A percentile compares a stretch with the other conserved stretches of the same genome.
phyloP scores from a whole-genome alignment of 1,140 invertebrate species.

The Odontomachus brunneus region DNA sequence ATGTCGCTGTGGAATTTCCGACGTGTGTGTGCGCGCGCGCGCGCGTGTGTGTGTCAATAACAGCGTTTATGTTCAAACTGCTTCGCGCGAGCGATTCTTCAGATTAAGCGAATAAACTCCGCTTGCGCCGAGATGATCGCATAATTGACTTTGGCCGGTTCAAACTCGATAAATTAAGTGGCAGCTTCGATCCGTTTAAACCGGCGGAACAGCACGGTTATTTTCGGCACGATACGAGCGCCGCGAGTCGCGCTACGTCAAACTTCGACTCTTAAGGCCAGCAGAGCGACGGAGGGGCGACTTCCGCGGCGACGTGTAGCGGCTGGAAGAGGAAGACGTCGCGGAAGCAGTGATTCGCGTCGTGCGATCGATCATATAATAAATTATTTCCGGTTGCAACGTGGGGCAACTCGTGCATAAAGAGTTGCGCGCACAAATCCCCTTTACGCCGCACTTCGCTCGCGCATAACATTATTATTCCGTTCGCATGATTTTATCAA shows the following conservation, averaged over 20 bases:
- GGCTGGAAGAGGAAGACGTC: neutral
- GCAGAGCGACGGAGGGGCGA: neutral
- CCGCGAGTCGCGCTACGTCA: neutral
- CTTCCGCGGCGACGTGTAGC: neutral
- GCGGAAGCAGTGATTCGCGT: neutral
- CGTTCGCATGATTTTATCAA: slow-evolving; percentile 44
- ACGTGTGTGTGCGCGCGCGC: no score
- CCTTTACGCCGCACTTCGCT: slow-evolving; percentile 5
- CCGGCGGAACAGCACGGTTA: neutral
- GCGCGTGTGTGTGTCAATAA: slow-evolving; percentile 2
- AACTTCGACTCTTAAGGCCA: no score
- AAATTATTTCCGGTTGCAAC: neutral
- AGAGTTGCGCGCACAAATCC: slow-evolving; percentile 38
- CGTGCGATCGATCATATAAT: neutral
- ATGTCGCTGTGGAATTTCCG: neutral
- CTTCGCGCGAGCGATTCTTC: neutral
- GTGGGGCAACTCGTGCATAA: slow-evolving; percentile 23
- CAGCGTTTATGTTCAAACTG: neutral
- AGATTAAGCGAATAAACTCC: slow-evolving; percentile 12
- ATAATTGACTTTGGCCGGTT: neutral
- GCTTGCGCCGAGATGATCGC: neutral
- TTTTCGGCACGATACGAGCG: neutral
- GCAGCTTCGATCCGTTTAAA: neutral
- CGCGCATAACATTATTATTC: slow-evolving; percentile 48
- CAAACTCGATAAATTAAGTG: neutral